Evolutionary conservation across 2,888 invertebrate species (phyloP), one percentile per base, ranked within the genome.

Genomic region (Pasiphila rectangulata): DNA sequence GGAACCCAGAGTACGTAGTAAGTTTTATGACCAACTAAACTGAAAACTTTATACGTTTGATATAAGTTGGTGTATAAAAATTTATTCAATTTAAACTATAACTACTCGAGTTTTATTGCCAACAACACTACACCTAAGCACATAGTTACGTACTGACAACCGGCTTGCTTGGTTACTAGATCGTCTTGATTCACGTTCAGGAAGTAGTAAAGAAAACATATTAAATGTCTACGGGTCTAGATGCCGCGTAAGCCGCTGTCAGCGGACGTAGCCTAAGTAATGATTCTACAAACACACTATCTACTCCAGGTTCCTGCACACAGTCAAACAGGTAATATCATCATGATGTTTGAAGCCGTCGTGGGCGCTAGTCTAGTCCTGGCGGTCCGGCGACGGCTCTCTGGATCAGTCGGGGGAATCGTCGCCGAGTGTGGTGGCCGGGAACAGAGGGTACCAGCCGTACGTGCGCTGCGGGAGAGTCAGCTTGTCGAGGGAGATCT

Each of bases 391-490:
- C 84, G 87, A 87, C 85, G 86, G 86, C 82, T 87, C 87, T 59
- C 86, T 75, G 66, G 85, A 89, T 88, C 87, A 88, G 76, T 88
- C 87, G 67, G 87, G 87, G 52, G 87, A 87, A 64, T 91, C 91
- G 72, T 91, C 84, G 15, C 93, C 94, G 55, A 95, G 91, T 40
- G 94, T 94, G 66, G 94, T 94, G 76, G 96, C 95, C 21, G 96
- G 95, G 83, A 96, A 96, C 58, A 98, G 90, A 53, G 96, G 95
- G 89, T 97, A 98, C 97, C 97, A 97, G 56, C 96, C 95, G 66
- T 93, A 93, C 30, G 95, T 94, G 63, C 95, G 91, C 73, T 94
- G 94, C 17, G 95, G 93, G 54, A 96, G 90, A 34, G 94, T 92
- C 46, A 97, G 88, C 67, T 93, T 92, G 79, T 96, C 96, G 56